Evolutionary conservation across 2,888 invertebrate species (phyloP).

Genomic region (Microctonus aethiopoides): DNA sequence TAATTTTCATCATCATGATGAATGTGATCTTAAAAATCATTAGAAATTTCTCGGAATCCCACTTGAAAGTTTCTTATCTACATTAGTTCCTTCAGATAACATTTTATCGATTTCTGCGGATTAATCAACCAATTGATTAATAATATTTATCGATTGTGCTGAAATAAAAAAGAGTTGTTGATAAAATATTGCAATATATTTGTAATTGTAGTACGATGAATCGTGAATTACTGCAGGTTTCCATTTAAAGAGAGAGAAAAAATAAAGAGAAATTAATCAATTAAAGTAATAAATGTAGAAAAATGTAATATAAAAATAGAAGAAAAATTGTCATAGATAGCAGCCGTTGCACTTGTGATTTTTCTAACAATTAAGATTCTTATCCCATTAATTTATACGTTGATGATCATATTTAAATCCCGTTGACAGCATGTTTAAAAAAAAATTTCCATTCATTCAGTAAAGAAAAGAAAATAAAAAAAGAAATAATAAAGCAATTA

Average conservation of each 20-base stretch:
- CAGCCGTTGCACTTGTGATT: slow-evolving; percentile 22
- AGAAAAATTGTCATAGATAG: slow-evolving; percentile 7
- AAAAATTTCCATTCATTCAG: not conserved
- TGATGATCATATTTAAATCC: not conserved
- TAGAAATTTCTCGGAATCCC: not conserved
- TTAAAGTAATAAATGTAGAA: slow-evolving; percentile 7
- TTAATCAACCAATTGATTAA: not conserved
- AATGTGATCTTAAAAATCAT: not conserved
- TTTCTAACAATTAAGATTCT: slow-evolving; percentile 28
- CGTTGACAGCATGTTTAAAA: not conserved
- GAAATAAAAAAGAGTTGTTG: not conserved
- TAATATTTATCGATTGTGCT: not conserved
- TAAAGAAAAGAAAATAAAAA: slow-evolving; percentile 1
- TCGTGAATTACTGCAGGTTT: slow-evolving; percentile 1
- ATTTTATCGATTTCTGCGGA: not conserved
- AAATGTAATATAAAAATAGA: not conserved
- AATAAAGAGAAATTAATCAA: slow-evolving; percentile 24
- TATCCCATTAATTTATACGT: not conserved
- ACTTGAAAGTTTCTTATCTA: too few species aligned
- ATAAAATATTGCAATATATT: not conserved
- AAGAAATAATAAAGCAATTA: not conserved
- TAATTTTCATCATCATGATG: not conserved
- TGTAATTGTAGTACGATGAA: not conserved
- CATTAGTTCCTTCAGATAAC: not conserved
- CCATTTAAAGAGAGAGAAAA: too few species aligned